Conservation (phyloP, 23 tunicate species). For the Botrylloides violaceus region DNA sequence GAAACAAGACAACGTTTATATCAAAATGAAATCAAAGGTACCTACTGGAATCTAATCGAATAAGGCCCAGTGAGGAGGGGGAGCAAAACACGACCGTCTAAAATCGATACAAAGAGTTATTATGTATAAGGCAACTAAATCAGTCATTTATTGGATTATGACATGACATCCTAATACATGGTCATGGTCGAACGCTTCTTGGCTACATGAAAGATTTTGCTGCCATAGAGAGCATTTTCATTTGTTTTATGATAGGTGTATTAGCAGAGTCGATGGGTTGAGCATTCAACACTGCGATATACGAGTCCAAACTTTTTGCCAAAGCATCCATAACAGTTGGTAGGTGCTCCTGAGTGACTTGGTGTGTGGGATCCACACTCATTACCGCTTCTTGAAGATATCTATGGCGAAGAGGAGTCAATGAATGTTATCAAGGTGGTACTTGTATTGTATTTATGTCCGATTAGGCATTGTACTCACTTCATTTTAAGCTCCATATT, state of each 20-base stretch:
- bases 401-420: constrained; percentile 22
- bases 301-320: constrained; percentile 37
- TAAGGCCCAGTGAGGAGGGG: too few species aligned
- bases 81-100: too few species aligned
- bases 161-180: too few species aligned
- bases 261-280: constrained; percentile 28
- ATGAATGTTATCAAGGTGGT: not conserved
- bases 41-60: too few species aligned
- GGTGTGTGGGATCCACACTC: constrained; percentile 67
- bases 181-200: not conserved
- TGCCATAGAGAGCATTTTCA: constrained; percentile 79
- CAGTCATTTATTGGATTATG: too few species aligned
- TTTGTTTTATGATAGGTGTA: constrained; percentile 30
- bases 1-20: too few species aligned
- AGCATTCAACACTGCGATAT: constrained; percentile 42
- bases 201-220: constrained; percentile 61
- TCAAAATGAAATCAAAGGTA: too few species aligned
- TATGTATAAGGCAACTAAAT: too few species aligned
- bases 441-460: not conserved
- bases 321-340: constrained; percentile 65
- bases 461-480: constrained; percentile 28
- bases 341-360: constrained; percentile 80
- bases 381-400: constrained; percentile 82
- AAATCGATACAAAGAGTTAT: too few species aligned
- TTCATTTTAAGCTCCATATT: constrained; percentile 57